A percentile compares a stretch with the other conserved stretches of the same genome.
Conservation (phyloP, 2,888 invertebrate genomes). For the Zaprionus lineosus region DNA sequence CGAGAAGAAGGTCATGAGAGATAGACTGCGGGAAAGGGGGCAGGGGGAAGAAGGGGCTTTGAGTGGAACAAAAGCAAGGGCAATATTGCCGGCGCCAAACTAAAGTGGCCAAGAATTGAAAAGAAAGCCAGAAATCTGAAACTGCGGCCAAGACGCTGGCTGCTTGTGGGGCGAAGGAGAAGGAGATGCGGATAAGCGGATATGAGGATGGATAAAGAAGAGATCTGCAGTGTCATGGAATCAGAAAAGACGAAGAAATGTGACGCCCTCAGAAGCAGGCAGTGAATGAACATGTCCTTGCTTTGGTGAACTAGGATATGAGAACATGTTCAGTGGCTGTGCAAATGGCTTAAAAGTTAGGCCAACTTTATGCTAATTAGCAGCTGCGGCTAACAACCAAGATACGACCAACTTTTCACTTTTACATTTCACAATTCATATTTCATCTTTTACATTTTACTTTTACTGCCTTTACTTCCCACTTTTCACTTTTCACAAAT, state of each 20-base stretch:
- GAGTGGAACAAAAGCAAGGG: slow-evolving; percentile 66
- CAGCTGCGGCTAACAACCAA: slow-evolving; percentile 51
- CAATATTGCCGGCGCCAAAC: slow-evolving; percentile 60
- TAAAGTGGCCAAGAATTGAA: slow-evolving; percentile 37
- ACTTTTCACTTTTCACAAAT: no score
- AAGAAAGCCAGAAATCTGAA: slow-evolving; percentile 18
- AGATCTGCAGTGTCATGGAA: slow-evolving; percentile 57
- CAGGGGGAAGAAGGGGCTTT: slow-evolving; percentile 66
- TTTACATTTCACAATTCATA: no score
- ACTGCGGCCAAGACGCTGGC: slow-evolving; percentile 1
- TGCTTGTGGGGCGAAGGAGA: not conserved
- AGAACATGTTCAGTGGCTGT: slow-evolving; percentile 4
- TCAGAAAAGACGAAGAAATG: slow-evolving; percentile 32
- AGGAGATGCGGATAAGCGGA: not conserved
- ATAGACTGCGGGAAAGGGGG: no score
- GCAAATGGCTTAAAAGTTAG: slow-evolving; percentile 38
- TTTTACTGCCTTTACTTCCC: no score
- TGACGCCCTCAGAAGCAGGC: slow-evolving; percentile 48
- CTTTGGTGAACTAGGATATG: slow-evolving; percentile 1
- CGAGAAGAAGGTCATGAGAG: no score
- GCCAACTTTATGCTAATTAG: slow-evolving; percentile 72
- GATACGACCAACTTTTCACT: slow-evolving; percentile 20
- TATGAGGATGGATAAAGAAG: slow-evolving; percentile 3
- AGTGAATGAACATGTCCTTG: slow-evolving; percentile 38
- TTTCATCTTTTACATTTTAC: no score